Percentiles rank a stretch among this genome's conserved stretches.
Evolutionary conservation across 2,113 vertebrate genomes (phyloP).

Genomic region (Oxygymnocypris stewartii): DNA sequence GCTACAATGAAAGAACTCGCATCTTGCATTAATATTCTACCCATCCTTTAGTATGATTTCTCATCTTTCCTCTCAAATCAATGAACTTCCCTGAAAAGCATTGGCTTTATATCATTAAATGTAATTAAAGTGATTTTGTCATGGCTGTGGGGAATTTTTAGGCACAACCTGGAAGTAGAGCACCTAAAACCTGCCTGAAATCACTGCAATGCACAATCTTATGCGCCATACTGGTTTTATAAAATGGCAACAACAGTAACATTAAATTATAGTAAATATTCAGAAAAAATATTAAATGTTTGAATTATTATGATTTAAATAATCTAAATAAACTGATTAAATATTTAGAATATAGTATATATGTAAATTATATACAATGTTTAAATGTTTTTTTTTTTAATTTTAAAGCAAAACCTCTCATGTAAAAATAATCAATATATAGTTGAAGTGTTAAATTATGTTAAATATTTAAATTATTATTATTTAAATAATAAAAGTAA

Average conservation of each 20-base stretch:
- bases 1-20: background rate
- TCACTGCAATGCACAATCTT: background rate
- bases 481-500: no score
- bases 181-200: background rate
- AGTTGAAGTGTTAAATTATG: no score
- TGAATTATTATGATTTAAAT: no score
- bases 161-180: background rate
- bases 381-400: no score
- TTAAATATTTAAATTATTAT: no score
- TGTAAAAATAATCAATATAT: no score
- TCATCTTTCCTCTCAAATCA: background rate
- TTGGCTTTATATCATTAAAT: constrained; percentile 5
- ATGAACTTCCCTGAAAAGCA: constrained; percentile 3
- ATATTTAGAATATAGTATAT: background rate
- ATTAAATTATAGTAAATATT: background rate
- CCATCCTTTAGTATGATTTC: background rate
- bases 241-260: background rate
- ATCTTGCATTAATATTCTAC: background rate
- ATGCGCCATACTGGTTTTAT: background rate
- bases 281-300: no score
- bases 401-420: no score
- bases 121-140: background rate
- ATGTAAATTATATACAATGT: background rate
- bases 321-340: no score
- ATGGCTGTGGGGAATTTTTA: background rate